These are phyloP conservation scores for Heliconius hortense DNA, from an alignment of 2,888 invertebrate genomes.

Conservation along the genomic window DNA sequence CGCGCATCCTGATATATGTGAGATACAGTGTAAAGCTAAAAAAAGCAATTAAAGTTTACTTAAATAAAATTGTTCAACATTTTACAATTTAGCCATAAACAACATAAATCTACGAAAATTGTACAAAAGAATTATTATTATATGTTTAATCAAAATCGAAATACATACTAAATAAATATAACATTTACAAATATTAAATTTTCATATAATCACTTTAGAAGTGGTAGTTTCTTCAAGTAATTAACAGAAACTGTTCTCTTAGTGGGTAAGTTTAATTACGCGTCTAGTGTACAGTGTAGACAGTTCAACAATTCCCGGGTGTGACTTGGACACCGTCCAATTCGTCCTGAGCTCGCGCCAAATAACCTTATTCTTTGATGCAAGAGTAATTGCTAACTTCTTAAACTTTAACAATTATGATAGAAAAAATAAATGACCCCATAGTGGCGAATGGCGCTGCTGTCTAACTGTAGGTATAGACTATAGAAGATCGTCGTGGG, in stretches of 20 bases:
- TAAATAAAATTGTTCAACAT: no score
- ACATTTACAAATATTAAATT: neutral
- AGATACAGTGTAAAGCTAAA: neutral
- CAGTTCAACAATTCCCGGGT: constrained; percentile 39
- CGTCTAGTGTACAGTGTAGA: constrained; percentile 31
- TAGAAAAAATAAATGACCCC: neutral
- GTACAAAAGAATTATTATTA: neutral
- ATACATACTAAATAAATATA: neutral
- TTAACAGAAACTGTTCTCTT: constrained; percentile 23
- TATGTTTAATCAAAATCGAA: neutral
- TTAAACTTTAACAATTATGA: constrained; percentile 21
- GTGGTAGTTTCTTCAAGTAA: constrained; percentile 19
- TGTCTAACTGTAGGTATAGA: neutral
- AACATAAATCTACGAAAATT: neutral
- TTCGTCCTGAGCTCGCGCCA: constrained; percentile 43
- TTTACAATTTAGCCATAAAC: neutral
- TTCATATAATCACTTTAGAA: constrained; percentile 1
- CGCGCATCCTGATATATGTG: neutral
- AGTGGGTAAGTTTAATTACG: constrained; percentile 29
- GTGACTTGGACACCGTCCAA: constrained; percentile 45
- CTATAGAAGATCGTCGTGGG: neutral
- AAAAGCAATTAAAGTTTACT: neutral
- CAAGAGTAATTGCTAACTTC: constrained; percentile 14
- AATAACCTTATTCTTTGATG: constrained; percentile 39
- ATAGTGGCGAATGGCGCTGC: neutral